Conservation (phyloP, 1,140 invertebrate species). For the Cryptotermes secundus region DNA sequence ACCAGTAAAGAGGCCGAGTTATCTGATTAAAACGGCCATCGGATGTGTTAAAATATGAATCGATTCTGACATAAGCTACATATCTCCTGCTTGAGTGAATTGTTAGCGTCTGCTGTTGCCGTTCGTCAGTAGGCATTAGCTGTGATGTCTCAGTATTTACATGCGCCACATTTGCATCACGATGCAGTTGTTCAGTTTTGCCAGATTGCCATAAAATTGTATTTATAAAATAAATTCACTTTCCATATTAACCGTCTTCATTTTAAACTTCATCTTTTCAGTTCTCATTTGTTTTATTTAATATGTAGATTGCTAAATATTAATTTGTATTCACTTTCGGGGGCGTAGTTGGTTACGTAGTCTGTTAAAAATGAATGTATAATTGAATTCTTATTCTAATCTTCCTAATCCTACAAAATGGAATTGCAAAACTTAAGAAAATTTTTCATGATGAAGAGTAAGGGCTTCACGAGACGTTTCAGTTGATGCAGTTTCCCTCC, state of each 20-base stretch:
- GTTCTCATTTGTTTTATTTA: slow-evolving; percentile 3
- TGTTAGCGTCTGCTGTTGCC: too few species aligned
- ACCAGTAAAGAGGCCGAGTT: too few species aligned
- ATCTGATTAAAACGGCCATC: too few species aligned
- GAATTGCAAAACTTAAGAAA: not conserved
- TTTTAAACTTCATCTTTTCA: not conserved
- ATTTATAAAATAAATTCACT: not conserved
- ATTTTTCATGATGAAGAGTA: not conserved
- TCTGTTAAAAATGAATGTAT: slow-evolving; percentile 6
- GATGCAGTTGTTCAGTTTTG: not conserved
- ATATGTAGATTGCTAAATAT: slow-evolving; percentile 18
- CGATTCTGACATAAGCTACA: too few species aligned
- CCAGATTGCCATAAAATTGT: not conserved
- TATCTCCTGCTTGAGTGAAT: too few species aligned
- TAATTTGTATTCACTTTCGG: not conserved
- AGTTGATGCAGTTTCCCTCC: too few species aligned
- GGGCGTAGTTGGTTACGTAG: not conserved
- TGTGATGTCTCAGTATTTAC: too few species aligned
- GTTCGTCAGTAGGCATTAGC: too few species aligned
- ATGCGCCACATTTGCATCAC: not conserved
- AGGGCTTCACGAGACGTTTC: too few species aligned
- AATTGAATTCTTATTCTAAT: slow-evolving; percentile 14
- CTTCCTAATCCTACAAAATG: not conserved
- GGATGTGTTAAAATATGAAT: too few species aligned
- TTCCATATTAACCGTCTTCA: not conserved